These are phyloP conservation scores for Promerops cafer DNA, from an alignment of 2,113 vertebrate genomes.

Conservation along the genomic window DNA sequence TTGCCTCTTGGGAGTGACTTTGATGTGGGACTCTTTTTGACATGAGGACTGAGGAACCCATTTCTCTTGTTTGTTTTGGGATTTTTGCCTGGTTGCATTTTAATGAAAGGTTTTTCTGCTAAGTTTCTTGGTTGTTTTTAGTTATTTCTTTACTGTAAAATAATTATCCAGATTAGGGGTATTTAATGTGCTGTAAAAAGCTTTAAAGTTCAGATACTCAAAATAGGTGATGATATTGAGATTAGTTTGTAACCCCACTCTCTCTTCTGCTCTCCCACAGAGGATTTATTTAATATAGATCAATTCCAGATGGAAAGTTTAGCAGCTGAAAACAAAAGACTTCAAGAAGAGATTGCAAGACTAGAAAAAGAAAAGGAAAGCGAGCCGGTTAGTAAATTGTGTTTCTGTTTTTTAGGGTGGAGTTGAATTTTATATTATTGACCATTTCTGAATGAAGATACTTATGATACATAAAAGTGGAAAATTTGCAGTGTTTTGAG, in stretches of 20 bases:
- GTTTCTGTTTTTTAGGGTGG: background rate
- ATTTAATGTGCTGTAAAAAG: background rate
- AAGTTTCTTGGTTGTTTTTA: background rate
- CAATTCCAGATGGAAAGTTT: constrained; percentile 76
- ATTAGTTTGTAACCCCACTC: background rate
- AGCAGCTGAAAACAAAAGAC: constrained; percentile 76
- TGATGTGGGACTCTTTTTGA: background rate
- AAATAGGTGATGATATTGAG: background rate
- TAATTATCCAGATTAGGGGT: background rate
- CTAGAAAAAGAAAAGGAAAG: constrained; percentile 86
- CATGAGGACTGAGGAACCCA: background rate
- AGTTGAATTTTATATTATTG: background rate
- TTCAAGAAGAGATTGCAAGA: constrained; percentile 81
- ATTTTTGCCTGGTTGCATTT: background rate
- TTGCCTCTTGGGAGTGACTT: background rate
- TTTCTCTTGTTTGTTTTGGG: background rate
- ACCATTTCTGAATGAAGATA: background rate
- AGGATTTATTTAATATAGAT: constrained; percentile 87
- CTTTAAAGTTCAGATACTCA: background rate
- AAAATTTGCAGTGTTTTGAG: background rate
- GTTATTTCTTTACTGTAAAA: background rate
- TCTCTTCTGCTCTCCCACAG: constrained; percentile 51
- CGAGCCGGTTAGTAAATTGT: constrained; percentile 78
- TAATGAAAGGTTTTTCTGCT: background rate
- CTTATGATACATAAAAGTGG: background rate